phyloP scores from a whole-genome alignment of 2,797 vertebrate genomes.

The Emydoidea blandingii region DNA sequence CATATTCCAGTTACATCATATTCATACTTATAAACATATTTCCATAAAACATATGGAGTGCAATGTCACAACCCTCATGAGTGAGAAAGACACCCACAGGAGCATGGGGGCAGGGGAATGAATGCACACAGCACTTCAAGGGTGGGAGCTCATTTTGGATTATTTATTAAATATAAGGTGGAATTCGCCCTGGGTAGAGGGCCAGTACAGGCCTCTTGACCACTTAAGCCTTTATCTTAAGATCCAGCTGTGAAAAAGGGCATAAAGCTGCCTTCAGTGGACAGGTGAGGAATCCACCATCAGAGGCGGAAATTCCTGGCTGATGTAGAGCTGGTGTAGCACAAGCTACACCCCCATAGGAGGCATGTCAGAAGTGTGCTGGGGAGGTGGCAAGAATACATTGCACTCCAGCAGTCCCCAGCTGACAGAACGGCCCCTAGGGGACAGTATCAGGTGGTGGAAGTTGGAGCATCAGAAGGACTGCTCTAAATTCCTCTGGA shows the following conservation, averaged over 20 bases:
- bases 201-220: not conserved
- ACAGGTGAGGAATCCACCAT: not conserved
- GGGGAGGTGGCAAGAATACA: not conserved
- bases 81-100: not conserved
- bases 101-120: rapidly evolving
- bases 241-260: not conserved
- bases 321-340: not conserved
- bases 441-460: not conserved
- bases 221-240: not conserved
- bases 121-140: not conserved
- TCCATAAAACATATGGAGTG: no score
- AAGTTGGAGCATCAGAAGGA: not conserved
- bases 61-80: no score
- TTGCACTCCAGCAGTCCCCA: not conserved
- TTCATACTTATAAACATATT: no score
- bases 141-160: not conserved
- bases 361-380: not conserved
- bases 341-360: not conserved
- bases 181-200: rapidly evolving
- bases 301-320: not conserved
- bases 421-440: not conserved
- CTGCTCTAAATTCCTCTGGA: not conserved
- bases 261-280: not conserved
- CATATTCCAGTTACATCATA: no score
- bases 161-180: not conserved